Conservation (phyloP, 2,113 vertebrate genomes). For the Phodopus roborovskii region DNA sequence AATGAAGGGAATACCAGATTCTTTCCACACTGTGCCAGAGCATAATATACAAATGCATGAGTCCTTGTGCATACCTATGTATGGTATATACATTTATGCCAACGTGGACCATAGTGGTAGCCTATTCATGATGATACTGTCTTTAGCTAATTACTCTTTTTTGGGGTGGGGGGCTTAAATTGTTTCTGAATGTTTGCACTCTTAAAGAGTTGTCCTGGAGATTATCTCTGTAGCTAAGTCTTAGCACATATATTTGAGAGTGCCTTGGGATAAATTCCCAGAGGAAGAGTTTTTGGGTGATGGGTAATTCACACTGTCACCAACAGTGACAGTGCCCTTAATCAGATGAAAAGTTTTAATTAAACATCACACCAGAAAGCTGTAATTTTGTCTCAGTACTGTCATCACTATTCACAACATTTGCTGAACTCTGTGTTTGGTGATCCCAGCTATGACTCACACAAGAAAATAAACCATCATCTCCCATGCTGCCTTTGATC, state of each 20-base stretch:
- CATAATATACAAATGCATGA: not conserved
- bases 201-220: not conserved
- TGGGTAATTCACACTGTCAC: slow-evolving; percentile 66
- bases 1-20: not conserved
- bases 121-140: not conserved
- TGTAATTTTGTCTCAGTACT: not conserved
- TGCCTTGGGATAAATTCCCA: slow-evolving; percentile 40
- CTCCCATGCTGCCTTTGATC: slow-evolving; percentile 51
- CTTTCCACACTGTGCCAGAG: not conserved
- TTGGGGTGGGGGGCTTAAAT: not conserved
- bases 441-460: slow-evolving; percentile 41
- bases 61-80: rapidly evolving
- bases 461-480: not conserved
- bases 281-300: slow-evolving; percentile 54
- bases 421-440: slow-evolving; percentile 57
- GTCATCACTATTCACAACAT: slow-evolving; percentile 36
- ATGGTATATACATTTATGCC: not conserved
- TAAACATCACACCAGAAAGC: slow-evolving; percentile 36
- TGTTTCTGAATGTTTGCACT: slow-evolving; percentile 46
- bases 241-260: slow-evolving; percentile 6
- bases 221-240: not conserved
- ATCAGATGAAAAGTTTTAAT: slow-evolving; percentile 56
- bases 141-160: not conserved
- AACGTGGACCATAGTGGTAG: not conserved
- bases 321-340: slow-evolving; percentile 47